Evolutionary conservation across 2,113 vertebrate genomes (phyloP), one percentile per base, ranked within the genome.

Genomic region (Eublepharis macularius): DNA sequence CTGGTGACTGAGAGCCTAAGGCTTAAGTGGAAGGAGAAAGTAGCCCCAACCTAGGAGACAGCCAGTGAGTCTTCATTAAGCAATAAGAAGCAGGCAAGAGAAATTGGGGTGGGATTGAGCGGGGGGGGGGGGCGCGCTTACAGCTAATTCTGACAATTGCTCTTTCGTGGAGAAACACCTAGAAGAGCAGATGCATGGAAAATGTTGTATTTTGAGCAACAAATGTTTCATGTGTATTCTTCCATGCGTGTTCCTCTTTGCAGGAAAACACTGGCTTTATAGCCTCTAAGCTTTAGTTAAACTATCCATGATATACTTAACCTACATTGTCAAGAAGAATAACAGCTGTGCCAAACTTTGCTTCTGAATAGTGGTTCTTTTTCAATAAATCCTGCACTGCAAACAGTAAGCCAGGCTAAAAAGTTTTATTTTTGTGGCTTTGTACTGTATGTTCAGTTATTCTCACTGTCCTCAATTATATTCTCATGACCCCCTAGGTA

Each of bases 401-500:
- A 34, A 7, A 80, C 65, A 47, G 24, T 9, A 76, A 86, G 63
- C 54, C 79, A 10, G 5, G 36, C 47, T 78, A 65, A 39, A 83
- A 69, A 19, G 68, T 39, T 80, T 78, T 79, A 77, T 57, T 79
- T 82, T 13, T 78, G 32, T 74, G n/a, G 49, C 81, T 5, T 0
- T 4, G 63, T 43, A 34, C 1, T 80, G 39, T 26, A 65, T 65
- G 41, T 34, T 0, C 57, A 39, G 54, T 72, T 47, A 12, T 63
- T 88, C 68, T 92, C 76, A 80, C 0, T 0, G 84, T 89, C 85
- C 85, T 87, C 81, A 54, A 24, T 2, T 0, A 63, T 89, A 21
- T 94, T 95, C 94, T 91, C 94, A 95, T 68, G 94, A 94, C 94
- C 93, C 60, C 89, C 45, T 92, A 91, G 93, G 89, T 94, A 86